Conservation (phyloP, 1,140 invertebrate genomes). For the Zaprionus lachaisei region DNA sequence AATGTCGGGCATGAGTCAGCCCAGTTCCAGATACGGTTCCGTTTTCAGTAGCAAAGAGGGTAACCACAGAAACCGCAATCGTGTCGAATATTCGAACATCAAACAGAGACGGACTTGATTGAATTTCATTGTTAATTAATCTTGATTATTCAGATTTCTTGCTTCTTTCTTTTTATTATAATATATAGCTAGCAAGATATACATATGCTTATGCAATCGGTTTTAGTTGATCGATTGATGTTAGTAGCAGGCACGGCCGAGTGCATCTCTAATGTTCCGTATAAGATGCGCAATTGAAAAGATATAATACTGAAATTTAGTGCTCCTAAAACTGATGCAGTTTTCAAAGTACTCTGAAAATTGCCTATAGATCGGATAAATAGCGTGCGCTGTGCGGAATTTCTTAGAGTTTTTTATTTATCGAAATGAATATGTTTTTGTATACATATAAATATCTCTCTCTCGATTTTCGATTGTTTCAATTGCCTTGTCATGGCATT, state of each 20-base stretch:
- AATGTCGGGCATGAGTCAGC: conserved; percentile 9
- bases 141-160: conserved; percentile 2
- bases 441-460: not conserved
- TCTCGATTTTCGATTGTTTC: not conserved
- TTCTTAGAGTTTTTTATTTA: not conserved
- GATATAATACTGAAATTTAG: not conserved
- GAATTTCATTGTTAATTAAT: not conserved
- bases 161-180: not conserved
- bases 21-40: conserved; percentile 9
- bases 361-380: not conserved
- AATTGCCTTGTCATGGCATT: conserved; percentile 22
- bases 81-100: not conserved
- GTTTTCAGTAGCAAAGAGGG: conserved; percentile 9
- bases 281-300: not conserved
- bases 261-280: not conserved
- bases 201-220: not conserved
- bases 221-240: not conserved
- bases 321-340: not conserved
- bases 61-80: conserved; percentile 21
- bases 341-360: not conserved
- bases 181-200: not conserved
- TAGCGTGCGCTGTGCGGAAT: not conserved
- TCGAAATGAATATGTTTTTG: not conserved
- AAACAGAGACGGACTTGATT: conserved; percentile 6
- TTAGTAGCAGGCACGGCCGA: not conserved